Base-by-base conservation (phyloP, 64 coral and sea anemone species). In the Catalaphyllia jardinei region DNA sequence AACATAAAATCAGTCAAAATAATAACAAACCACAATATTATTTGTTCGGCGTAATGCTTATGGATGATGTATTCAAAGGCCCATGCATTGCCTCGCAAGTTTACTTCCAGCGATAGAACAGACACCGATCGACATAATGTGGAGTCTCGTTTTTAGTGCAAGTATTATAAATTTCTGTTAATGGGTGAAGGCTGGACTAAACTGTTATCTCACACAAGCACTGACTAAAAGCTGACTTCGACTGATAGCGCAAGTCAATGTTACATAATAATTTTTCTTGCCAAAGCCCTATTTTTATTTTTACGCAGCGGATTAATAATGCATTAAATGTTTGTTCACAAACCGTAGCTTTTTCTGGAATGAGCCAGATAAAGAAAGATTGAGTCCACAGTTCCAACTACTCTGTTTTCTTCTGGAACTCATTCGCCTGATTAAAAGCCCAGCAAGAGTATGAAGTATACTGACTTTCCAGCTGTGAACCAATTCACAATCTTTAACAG, bases 291-390 rank as follows among this genome's bases (percentile, higher is more conserved):
- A 69, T 69, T 69, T 69, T 69, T 20, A 8, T n/a, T 69, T 24
- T 11, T 27, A 69, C 7, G 29, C 57, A 79, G 25, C 46, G 51
- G 51, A 79, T 79, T 79, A 79, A 14, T 79, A 55, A 79, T 79
- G 55, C 76, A 79, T 79, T 10, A 55, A 54, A 79, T 29, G 55
- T 79, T 55, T 79, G 50, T 55, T n/a, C 7, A 13, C n/a, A 52
- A 59, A 22, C 49, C 0, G 51, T 20, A 54, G 51, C 24, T 79
- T 16, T 54, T 11, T 15, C 12, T 24, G 28, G 15, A 69, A 25
- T 25, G 4, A 27, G 22, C 24, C 3, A 12, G 24, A 79, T 3
- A 79, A 28, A 54, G 76, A 59, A 55, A 54, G 24, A 5, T 57
- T 27, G 27, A 29, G 16, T 27, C 51, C 22, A 57, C 38, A 79